Percentiles rank a stretch among this genome's conserved stretches.
phyloP scores from a whole-genome alignment of 2,113 vertebrate genomes.

The Edolisoma coerulescens region DNA sequence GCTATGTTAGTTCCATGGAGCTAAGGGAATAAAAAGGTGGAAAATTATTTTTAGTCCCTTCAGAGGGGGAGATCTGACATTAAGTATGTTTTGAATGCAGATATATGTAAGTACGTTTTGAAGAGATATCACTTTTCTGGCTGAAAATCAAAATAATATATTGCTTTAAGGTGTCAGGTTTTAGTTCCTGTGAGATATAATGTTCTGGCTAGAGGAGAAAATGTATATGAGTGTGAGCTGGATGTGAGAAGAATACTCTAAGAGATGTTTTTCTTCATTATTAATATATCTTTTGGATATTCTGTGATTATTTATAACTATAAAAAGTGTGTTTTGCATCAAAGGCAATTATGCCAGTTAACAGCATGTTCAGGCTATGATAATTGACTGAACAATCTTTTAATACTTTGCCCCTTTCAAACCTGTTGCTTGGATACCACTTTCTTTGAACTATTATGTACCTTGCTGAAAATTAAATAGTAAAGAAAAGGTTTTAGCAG shows the following conservation, averaged over 20 bases:
- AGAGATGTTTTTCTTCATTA: not conserved
- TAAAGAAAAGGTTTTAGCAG: conserved; percentile 12
- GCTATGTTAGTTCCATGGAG: not conserved
- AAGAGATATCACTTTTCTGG: not conserved
- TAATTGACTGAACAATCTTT: conserved; percentile 47
- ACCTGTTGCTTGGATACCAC: conserved; percentile 67
- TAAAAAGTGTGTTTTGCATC: not conserved
- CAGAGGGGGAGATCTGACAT: not conserved
- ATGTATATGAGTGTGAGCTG: not conserved
- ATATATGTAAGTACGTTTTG: not conserved
- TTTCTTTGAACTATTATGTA: conserved; percentile 38
- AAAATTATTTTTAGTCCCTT: not conserved
- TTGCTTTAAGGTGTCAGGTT: not conserved
- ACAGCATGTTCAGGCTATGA: conserved; percentile 42
- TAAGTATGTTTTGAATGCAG: not conserved
- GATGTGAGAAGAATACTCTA: not conserved
- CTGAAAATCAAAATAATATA: not conserved
- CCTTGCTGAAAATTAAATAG: conserved; percentile 25
- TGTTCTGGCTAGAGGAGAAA: not conserved
- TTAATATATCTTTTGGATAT: not conserved
- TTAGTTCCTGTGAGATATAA: not conserved
- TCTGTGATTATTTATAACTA: not conserved
- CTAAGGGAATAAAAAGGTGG: not conserved
- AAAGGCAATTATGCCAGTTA: conserved; percentile 37
- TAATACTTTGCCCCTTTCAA: conserved; percentile 42